Evolutionary conservation across 35 echinoderm and acorn worm genomes (phyloP), one percentile per base, ranked within the genome.

Genomic region (Ophioderma brevispina): DNA sequence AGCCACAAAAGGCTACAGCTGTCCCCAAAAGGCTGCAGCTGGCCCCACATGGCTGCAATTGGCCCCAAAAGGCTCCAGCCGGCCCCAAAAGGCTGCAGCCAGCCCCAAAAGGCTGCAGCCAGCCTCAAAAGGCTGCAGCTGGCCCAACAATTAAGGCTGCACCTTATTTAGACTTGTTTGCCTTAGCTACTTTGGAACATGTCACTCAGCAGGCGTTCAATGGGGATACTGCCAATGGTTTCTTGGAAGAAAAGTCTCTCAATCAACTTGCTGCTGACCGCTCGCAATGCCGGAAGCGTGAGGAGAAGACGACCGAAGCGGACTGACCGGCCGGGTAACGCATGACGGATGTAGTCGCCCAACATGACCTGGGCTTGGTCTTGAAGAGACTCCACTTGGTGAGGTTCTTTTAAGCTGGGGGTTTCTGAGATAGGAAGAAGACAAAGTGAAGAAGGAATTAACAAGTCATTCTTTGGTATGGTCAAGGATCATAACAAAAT

Each of bases 331-430:
- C 89, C 76, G 18, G 91, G 84, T 56, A 95, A 89, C 35, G 93
- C 78, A 49, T 92, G 90, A 14, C 97, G 85, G 55, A 93, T 87
- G 38, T 99, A 99, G 80, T 99, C 97, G 39, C 87, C 89, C n/a
- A 99, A 75, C 97, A 99, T 99, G 0, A 99, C 94, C 38, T 99
- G 97, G 43, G 97, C 97, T 77, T 99, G 97, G 91, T 99, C 97
- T 39, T 99, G 97, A 1, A 99, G 84, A 0, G 93, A 90, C 42
- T 99, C 97, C 11, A 95, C 97, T 25, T 91, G 94, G 42, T 87
- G 82, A 0, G 97, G 97, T 40, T 99, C 97, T 39, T 91, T 84
- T 4, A 99, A 84, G 14, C 91, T 91, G 37, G 64, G 97, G 0
- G 97, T 99, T 78, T 99, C 97, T 99, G 89, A 31, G 37, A 38